Evolutionary conservation across 92 coral and sea anemone species (phyloP).

Genomic region (Phenganax stokvisi): DNA sequence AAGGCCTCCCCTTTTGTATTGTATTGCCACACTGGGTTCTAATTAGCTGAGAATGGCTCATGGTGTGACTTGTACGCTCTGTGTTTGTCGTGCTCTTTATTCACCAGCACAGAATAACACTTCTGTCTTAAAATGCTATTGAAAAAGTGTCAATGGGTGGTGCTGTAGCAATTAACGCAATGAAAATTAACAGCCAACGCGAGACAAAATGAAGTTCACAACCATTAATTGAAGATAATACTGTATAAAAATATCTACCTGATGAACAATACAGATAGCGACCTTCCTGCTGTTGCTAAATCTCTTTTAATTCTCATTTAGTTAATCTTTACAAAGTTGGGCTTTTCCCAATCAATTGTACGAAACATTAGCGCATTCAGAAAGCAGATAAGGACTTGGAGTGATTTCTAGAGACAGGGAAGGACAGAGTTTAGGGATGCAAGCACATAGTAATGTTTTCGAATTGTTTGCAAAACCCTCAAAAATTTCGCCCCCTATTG

Average conservation of each 20-base stretch:
- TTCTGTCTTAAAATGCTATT: slow-evolving; percentile 10
- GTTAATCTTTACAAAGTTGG: neutral
- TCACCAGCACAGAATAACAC: neutral
- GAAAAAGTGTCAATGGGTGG: slow-evolving; percentile 35
- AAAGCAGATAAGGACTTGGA: neutral
- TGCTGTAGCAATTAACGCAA: slow-evolving; percentile 22
- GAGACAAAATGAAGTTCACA: slow-evolving; percentile 32
- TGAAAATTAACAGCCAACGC: slow-evolving; percentile 29
- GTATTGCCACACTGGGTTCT: slow-evolving; percentile 31
- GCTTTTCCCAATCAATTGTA: neutral
- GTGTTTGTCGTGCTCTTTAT: slow-evolving; percentile 24
- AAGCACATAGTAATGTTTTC: neutral
- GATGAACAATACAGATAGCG: slow-evolving; percentile 23
- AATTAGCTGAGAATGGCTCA: slow-evolving; percentile 44
- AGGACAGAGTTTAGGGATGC: neutral
- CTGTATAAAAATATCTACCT: slow-evolving; percentile 31
- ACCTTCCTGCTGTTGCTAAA: slow-evolving; percentile 18
- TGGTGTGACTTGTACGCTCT: slow-evolving; percentile 24
- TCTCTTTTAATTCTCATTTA: neutral
- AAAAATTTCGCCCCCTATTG: slow-evolving; percentile 21
- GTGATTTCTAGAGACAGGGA: neutral
- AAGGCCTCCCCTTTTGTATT: slow-evolving; percentile 35
- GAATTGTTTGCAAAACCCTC: slow-evolving; percentile 4
- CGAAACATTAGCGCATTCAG: neutral
- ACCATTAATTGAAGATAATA: slow-evolving; percentile 6